Base-by-base conservation (phyloP, 2,888 invertebrate species). In the Agrotis clavis region DNA sequence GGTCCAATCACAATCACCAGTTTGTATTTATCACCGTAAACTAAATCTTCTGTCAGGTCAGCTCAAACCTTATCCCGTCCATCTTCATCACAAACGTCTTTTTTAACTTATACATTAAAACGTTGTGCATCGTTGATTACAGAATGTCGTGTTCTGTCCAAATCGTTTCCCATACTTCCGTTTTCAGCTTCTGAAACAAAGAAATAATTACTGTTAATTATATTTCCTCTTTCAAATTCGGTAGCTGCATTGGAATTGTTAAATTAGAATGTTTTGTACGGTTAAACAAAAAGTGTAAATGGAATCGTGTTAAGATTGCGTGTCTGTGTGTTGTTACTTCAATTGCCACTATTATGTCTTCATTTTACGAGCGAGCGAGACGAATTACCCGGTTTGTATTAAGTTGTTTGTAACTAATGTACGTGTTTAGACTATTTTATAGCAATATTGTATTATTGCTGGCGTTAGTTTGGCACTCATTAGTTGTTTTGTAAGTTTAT, bases 121-220 rank as follows among this genome's bases (percentile, higher is more conserved):
- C 83, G 83, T 84, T 86, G 78, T 77, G 85, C 91, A 89, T 91
- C 81, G 82, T 88, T 87, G 78, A 67, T 85, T 71, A 79, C 77
- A 54, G 81, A 74, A 71, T 79, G 63, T 78, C 77, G 71, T 78
- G 74, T 81, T 84, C 65, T 81, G 67, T 85, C 76, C 53, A 77
- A 72, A 78, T 74, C 66, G 35, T 70, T 71, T 77, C 78, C 71
- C 77, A 86, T 86, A 65, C 81, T 90, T 84, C 77, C 72, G 73
- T 78, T 88, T 89, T 88, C 87, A 88, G 82, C 79, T 89, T 87
- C 95, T 95, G 95, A 76, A 96, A 95, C 93, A 95, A 94, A 91
- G 87, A 90, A 61, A 89, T 86, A 81, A 86, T 89, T 84, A 83
- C 67, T 71, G 75, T 91, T 88, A 90, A 88, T 90, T 88, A 87